Percentiles rank a stretch among this genome's conserved stretches.
Conservation (phyloP, 2,113 vertebrate species). For the Pseudonaja textilis region DNA sequence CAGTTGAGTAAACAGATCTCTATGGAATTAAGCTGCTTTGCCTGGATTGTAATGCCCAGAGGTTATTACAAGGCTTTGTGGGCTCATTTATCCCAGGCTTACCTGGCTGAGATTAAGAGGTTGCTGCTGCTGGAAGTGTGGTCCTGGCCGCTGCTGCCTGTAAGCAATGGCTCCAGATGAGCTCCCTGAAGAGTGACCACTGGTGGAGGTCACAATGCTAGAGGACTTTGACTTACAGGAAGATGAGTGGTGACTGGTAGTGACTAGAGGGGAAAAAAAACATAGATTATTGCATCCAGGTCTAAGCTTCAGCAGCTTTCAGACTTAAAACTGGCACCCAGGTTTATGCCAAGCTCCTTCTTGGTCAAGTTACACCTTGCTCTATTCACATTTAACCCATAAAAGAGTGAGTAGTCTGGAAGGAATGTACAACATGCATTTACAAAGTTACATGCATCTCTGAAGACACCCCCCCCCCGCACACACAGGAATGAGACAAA, state of each 20-base stretch:
- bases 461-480: no score
- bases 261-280: conserved; percentile 68
- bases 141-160: conserved; percentile 88
- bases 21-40: neutral
- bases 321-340: neutral
- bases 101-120: conserved; percentile 99
- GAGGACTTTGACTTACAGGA: conserved; percentile 92
- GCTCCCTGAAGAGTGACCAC: conserved; percentile 85
- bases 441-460: neutral
- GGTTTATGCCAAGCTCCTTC: neutral
- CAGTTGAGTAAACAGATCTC: neutral
- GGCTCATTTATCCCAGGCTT: conserved; percentile 15
- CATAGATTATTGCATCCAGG: conserved; percentile 47
- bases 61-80: neutral
- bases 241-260: conserved; percentile 87
- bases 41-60: neutral
- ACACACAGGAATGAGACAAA: neutral
- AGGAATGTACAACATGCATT: neutral
- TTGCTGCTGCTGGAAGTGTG: conserved; percentile 94
- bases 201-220: conserved; percentile 83
- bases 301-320: conserved; percentile 38
- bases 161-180: conserved; percentile 80
- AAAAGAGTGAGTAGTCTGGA: neutral
- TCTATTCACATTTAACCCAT: neutral
- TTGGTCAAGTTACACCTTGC: neutral